phyloP scores from a whole-genome alignment of 2,113 vertebrate species.

The Plecotus auritus region DNA sequence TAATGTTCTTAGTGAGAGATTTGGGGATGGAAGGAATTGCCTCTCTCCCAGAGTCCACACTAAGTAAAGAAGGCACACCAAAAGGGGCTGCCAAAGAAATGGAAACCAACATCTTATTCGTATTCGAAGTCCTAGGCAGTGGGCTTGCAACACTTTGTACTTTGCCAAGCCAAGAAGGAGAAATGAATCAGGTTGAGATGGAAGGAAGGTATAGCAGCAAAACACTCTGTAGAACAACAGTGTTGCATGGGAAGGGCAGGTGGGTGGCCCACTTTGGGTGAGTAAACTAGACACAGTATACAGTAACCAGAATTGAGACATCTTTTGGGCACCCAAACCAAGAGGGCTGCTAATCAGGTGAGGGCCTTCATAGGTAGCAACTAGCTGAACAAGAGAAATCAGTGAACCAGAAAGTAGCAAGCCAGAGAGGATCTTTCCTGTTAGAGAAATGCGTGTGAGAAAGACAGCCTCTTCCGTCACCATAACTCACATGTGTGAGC shows the following conservation, averaged over 20 bases:
- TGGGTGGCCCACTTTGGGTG: background rate
- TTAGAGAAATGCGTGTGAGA: background rate
- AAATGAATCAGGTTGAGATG: background rate
- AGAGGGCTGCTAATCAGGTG: background rate
- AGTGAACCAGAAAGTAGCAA: background rate
- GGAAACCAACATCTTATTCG: background rate
- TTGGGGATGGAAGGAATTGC: background rate
- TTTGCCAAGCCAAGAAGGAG: background rate
- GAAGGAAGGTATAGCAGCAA: background rate
- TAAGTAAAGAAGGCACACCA: background rate
- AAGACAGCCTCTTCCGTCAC: background rate
- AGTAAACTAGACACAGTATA: background rate
- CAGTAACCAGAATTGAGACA: background rate
- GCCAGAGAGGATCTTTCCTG: background rate
- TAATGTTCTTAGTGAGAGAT: background rate
- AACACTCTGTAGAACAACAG: background rate
- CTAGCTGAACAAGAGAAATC: background rate
- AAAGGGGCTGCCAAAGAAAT: background rate
- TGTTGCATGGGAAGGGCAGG: background rate
- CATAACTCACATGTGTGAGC: background rate
- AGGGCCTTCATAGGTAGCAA: background rate
- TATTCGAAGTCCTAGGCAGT: background rate
- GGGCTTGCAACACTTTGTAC: background rate
- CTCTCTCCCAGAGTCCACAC: background rate
- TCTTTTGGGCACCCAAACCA: background rate